Percentiles rank a stretch among this genome's conserved stretches.
Evolutionary conservation across 2,888 invertebrate species (phyloP).

Genomic region (Aphodius sticticus): DNA sequence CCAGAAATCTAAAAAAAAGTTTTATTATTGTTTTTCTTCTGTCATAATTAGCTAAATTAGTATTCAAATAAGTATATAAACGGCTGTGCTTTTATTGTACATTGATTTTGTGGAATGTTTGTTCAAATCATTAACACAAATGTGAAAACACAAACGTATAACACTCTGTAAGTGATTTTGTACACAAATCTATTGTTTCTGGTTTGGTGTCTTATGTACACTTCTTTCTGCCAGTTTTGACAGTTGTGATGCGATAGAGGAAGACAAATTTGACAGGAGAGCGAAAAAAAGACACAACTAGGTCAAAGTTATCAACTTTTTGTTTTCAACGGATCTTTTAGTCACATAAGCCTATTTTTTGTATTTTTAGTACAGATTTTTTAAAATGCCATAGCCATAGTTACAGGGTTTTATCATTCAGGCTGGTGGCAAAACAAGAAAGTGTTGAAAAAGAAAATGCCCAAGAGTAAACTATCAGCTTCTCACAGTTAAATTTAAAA

Average conservation of each 20-base stretch:
- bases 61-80: neutral
- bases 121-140: neutral
- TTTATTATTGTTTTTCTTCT: neutral
- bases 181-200: neutral
- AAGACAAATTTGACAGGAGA: too few species aligned
- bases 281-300: too few species aligned
- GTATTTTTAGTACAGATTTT: too few species aligned
- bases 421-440: too few species aligned
- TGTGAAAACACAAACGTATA: neutral
- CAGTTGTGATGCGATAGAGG: neutral
- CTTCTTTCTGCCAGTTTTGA: conserved; percentile 4
- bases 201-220: neutral
- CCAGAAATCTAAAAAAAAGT: neutral
- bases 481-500: too few species aligned
- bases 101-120: neutral
- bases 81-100: neutral
- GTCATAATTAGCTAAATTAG: neutral
- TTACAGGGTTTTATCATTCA: too few species aligned
- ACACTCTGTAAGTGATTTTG: neutral
- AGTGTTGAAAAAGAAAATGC: too few species aligned
- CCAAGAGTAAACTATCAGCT: too few species aligned
- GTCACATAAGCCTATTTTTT: too few species aligned
- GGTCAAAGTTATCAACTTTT: too few species aligned
- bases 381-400: too few species aligned
- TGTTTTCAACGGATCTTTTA: too few species aligned